Conservation (phyloP, 2,888 invertebrate species). For the Acleris laterana region DNA sequence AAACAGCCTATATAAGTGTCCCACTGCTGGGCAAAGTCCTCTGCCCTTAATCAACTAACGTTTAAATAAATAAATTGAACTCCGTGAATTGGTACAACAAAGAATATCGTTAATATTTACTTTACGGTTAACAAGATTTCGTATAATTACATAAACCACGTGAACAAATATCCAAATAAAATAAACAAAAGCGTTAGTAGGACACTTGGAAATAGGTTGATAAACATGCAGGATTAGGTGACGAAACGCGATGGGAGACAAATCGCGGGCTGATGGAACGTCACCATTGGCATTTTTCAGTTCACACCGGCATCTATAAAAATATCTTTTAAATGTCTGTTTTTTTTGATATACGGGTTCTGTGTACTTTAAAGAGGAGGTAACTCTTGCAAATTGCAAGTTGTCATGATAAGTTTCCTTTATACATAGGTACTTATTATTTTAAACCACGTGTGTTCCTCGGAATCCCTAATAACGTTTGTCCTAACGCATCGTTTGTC, state of each 20-base stretch:
- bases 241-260: slow-evolving; percentile 27
- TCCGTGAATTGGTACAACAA: no score
- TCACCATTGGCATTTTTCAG: slow-evolving; percentile 50
- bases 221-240: slow-evolving; percentile 33
- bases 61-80: no score
- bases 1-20: no score
- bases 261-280: slow-evolving; percentile 38
- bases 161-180: slow-evolving; percentile 23
- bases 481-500: no score
- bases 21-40: no score
- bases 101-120: no score
- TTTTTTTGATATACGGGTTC: slow-evolving; percentile 8
- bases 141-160: slow-evolving; percentile 3
- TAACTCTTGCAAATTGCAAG: neutral
- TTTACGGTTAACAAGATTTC: no score
- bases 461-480: no score
- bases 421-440: no score
- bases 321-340: slow-evolving; percentile 17
- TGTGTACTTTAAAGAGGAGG: neutral
- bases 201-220: slow-evolving; percentile 31
- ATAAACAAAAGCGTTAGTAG: slow-evolving; percentile 27
- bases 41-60: no score
- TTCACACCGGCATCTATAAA: slow-evolving; percentile 28
- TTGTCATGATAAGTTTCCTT: no score
- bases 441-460: no score